Evolutionary conservation across 2,888 invertebrate species (phyloP), one percentile per base, ranked within the genome.

Genomic region (Steinernema scapterisci): DNA sequence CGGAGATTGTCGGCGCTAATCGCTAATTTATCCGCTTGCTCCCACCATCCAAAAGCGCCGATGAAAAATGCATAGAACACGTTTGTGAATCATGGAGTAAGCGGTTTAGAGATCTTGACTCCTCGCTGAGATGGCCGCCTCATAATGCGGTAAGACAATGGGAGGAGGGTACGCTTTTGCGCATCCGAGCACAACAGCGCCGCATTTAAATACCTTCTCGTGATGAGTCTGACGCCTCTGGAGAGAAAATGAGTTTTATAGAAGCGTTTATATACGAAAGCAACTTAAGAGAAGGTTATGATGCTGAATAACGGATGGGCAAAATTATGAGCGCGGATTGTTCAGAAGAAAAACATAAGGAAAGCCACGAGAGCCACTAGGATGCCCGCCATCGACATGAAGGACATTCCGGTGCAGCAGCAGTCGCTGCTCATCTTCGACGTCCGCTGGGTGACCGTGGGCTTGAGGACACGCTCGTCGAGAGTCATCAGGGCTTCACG

Each of bases 401-500:
- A 5, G 27, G 7, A 25, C 23, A 31, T 16, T 19, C 3, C 31
- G 11, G 63, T 31, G 63, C 31, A 54, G 16, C 54, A 23, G 25
- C 54, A 9, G 54, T 11, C 21, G 7, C 5, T 16, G 54, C 21
- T 54, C 16, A 25, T 63, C 3, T 27, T 31, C 9, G 16, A 7
- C 27, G 63, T 25, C n/a, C 19, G 19, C 2, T 23, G 52, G 21
- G 52, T 52, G 27, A 63, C 31, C 2, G 38, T 31, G 7, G 63
- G 63, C 27, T 63, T 63, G 16, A 31, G 31, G 16, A 63, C 63
- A 38, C 63, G 63, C 27, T 63, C 63, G 19, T 63, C 19, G 13
- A 63, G 63, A 1, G 63, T 7, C 31, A 63, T 5, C 11, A 85
- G 79, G 31, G 85, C 83, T 0, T 81, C 27, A 48, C 82, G 74